Base-by-base conservation (phyloP, 2,113 vertebrate species). In the Mesocricetus auratus region DNA sequence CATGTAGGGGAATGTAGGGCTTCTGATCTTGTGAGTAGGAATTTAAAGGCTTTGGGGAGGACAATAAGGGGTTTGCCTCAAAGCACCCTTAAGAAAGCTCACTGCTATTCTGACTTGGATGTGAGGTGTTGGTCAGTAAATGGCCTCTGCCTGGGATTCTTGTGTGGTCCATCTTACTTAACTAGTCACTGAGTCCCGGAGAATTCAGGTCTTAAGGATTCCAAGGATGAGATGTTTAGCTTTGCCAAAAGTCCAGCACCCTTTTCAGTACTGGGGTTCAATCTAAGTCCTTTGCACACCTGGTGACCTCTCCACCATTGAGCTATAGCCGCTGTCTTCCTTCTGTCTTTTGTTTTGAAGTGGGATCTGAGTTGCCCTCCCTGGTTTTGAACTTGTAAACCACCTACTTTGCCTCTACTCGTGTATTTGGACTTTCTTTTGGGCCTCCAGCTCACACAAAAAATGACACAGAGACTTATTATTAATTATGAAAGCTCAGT, bases 1-100 rank as follows among this genome's bases (percentile, higher is more conserved):
- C 73, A 0, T 42, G 3, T 39, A 9, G 53, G 13, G 10, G 1
- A 53, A 16, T 1, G 13, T 29, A 29, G 36, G 1, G 24, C 0
- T 42, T 2, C 24, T 47, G 64, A 33, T 91, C 36, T 68, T 77
- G 33, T 73, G 42, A 39, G 21, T n/a, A 5, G 66, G 81, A 42
- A 16, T 19, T 39, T 94, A 24, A 69, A 60, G 9, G 1, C 58
- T 87, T 94, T 36, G 79, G 22, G 71, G 19, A 92, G 7, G 29
- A 69, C 68, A 56, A 31, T 5, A 26, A 73, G 15, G 22, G 2
- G 7, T 8, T 89, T 83, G 81, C 19, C 24, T 62, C 81, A 83
- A 62, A 42, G n/a, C 16, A 7, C 5, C 24, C 56, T 62, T 42
- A 42, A 62, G n/a, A 15, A 31, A 82, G 11, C 1, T 39, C 36